phyloP scores from a whole-genome alignment of 1,140 invertebrate genomes.

The Drosophila kanapiae region DNA sequence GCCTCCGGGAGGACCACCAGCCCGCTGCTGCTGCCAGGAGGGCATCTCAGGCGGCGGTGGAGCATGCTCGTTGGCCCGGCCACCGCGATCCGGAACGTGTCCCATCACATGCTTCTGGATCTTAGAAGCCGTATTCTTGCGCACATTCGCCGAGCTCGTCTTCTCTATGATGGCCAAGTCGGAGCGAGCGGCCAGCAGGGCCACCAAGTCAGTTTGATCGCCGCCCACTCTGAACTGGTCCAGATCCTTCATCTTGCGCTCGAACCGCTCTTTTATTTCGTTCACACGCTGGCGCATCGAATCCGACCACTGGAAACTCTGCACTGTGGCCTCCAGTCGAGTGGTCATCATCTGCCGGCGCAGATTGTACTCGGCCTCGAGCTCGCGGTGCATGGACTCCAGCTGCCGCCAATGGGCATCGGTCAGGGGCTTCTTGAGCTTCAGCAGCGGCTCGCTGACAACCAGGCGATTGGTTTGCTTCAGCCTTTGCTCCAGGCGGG shows the following conservation, averaged over 20 bases:
- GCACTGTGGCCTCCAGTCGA: constrained; percentile 96
- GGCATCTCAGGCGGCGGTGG: constrained; percentile 98
- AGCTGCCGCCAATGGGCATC: constrained; percentile 94
- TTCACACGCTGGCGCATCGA: constrained; percentile 90
- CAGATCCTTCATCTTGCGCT: constrained; percentile 89
- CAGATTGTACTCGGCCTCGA: constrained; percentile 93
- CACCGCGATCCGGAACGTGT: constrained; percentile 94
- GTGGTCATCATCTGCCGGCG: constrained; percentile 95
- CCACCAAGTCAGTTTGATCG: constrained; percentile 89
- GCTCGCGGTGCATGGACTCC: constrained; percentile 89
- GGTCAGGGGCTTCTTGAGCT: constrained; percentile 88
- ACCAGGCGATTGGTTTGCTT: constrained; percentile 86
- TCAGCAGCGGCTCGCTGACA: constrained; percentile 92
- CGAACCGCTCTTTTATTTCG: constrained; percentile 90
- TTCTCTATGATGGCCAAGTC: constrained; percentile 94
- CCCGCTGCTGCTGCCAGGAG: constrained; percentile 89
- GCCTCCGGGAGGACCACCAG: constrained; percentile 62
- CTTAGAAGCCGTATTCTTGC: constrained; percentile 92
- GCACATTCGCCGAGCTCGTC: constrained; percentile 92
- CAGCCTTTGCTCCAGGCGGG: constrained; percentile 90
- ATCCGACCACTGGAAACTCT: constrained; percentile 98
- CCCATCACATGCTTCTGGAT: constrained; percentile 96
- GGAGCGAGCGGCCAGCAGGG: constrained; percentile 93
- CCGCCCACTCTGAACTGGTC: constrained; percentile 81
- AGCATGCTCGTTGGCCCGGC: constrained; percentile 94